Percentiles rank a stretch among this genome's conserved stretches.
Evolutionary conservation across 2,888 invertebrate species (phyloP).

Genomic region (Pocota personata): DNA sequence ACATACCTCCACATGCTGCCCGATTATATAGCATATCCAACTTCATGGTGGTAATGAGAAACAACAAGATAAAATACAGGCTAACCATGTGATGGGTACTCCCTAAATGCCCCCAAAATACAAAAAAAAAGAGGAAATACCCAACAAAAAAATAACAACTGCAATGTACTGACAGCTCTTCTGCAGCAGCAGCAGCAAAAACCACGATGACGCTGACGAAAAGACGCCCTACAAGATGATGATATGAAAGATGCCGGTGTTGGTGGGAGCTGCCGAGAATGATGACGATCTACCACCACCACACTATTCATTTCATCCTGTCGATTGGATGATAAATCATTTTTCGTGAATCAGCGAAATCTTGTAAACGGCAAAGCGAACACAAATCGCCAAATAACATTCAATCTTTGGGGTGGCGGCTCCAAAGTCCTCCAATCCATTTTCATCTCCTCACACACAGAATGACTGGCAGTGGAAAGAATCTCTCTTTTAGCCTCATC

Average conservation of each 20-base stretch:
- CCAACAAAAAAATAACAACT: conserved; percentile 49
- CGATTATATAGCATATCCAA: neutral
- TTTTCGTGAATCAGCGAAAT: conserved; percentile 75
- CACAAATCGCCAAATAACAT: conserved; percentile 69
- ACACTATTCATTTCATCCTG: conserved; percentile 63
- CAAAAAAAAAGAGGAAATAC: neutral
- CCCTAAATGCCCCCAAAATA: conserved; percentile 38
- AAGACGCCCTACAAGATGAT: conserved; percentile 59
- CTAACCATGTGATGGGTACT: conserved; percentile 25
- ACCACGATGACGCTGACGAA: conserved; percentile 38
- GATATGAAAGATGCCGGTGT: conserved; percentile 51
- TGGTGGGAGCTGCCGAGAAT: conserved; percentile 44
- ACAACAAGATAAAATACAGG: conserved; percentile 37
- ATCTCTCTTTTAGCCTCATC: conserved; percentile 37
- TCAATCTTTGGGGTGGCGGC: conserved; percentile 36
- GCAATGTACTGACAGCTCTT: conserved; percentile 59
- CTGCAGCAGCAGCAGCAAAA: conserved; percentile 49
- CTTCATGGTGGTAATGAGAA: conserved; percentile 60
- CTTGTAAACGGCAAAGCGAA: conserved; percentile 74
- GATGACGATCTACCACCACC: conserved; percentile 50
- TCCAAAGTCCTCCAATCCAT: conserved; percentile 29
- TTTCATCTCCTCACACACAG: conserved; percentile 38
- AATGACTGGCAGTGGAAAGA: conserved; percentile 18
- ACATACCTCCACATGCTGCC: neutral
- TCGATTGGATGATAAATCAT: conserved; percentile 74